A percentile compares a stretch with the other conserved stretches of the same genome.
These are phyloP conservation scores for Heliconius nattereri DNA, from an alignment of 1,140 invertebrate species.

Conservation along the genomic window DNA sequence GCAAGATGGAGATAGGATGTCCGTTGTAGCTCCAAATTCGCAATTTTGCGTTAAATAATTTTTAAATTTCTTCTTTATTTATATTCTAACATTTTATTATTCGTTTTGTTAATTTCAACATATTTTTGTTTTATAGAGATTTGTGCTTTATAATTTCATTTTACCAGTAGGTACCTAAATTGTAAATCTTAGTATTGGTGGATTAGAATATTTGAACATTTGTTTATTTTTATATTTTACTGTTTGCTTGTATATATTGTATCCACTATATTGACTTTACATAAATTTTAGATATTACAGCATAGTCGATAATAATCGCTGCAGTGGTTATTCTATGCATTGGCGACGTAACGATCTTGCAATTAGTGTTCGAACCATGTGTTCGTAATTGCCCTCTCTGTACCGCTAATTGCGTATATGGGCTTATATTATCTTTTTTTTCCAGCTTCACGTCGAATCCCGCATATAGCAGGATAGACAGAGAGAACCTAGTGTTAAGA, in stretches of 20 bases:
- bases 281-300: not conserved
- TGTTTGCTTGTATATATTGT: not conserved
- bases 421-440: not conserved
- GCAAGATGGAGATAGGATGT: conserved; percentile 58
- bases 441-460: no score
- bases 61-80: not conserved
- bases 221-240: not conserved
- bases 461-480: no score
- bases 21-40: not conserved
- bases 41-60: not conserved
- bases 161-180: not conserved
- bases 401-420: conserved; percentile 34
- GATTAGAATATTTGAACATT: not conserved
- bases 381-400: conserved; percentile 32
- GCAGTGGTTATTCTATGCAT: conserved; percentile 20
- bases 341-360: conserved; percentile 17
- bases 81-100: not conserved
- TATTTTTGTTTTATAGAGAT: not conserved
- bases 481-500: no score
- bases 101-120: not conserved
- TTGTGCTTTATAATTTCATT: no score
- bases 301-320: not conserved
- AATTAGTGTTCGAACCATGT: conserved; percentile 33
- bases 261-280: not conserved
- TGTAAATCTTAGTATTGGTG: not conserved